Evolutionary conservation across 1,140 invertebrate species (phyloP), one percentile per base, ranked within the genome.

Genomic region (Paracyclopina nana): DNA sequence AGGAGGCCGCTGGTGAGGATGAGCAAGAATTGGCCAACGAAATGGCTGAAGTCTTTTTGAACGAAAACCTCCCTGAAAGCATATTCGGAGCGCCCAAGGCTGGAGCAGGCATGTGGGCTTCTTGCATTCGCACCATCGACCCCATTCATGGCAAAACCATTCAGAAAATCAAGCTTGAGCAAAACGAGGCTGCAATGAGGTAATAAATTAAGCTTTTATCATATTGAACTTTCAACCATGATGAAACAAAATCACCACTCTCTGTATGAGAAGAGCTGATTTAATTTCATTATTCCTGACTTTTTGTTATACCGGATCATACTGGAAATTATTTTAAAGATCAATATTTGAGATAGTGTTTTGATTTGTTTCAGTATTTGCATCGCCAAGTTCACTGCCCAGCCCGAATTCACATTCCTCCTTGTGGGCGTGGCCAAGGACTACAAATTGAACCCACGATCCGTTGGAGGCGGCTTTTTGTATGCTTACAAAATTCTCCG

Each of bases 81-180:
- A 70, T 82, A 8, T 98, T 97, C 65, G 90, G 91, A 0, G 82
- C 92, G 1, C 88, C 94, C 0, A 94, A 95, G 66, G 91, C 92
- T 18, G 92, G 91, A 0, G 71, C 77, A 57, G 91, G 88, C 4
- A 80, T 95, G 71, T 99, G 94, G 94, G 94, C 95, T 0, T 97
- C 94, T 0, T 70, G 85, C 22, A 76, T 99, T 26, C 72, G 87
- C 42, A 77, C 97, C 29, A 77, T 97, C 56, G 83, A 92, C 61
- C 87, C 92, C 26, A 80, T 80, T 31, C 74, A 77, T 53, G 80
- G 88, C 54, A 78, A 75, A 8, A 86, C 82, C 0, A 68, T 85
- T 42, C 78, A 82, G 58, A 73, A 78, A 52, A 69, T 91, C 48
- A 70, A 80, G 40, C 67, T 98, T 2, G 84, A 90, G 53, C 94